Evolutionary conservation across 2,888 invertebrate species (phyloP), one percentile per base, ranked within the genome.

Genomic region (Seladonia tumulorum): DNA sequence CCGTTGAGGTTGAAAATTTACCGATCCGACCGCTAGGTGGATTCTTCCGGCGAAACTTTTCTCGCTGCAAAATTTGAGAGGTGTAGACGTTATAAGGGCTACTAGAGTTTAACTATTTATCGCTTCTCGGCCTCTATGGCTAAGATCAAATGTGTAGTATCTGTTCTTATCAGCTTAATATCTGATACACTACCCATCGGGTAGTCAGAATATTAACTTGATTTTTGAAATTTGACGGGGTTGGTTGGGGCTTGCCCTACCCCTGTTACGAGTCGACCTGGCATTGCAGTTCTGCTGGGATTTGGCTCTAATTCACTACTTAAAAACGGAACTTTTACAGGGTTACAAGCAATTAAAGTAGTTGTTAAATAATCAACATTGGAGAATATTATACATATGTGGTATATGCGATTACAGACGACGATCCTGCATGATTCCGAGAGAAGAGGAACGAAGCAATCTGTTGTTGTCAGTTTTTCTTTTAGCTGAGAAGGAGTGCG

Each of bases 161-260:
- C 75, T 80, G 81, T 81, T 81, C 81, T 81, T 81, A 81, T 81
- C 77, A 81, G 81, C 81, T 82, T 73, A 73, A 78, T 82, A 78
- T 78, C 77, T 82, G 78, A 73, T 73, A 72, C 49, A 72, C 49
- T 77, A 16, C 53, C 66, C 66, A 72, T 53, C 14, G 35, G 66
- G 72, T 25, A 72, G 42, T 81, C 22, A 77, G 72, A 73, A 81
- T 73, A 73, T 81, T 81, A 81, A 81, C 12, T 29, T 53, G 47
- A 74, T 82, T 82, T 82, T 80, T 68, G 29, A 0, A 45, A 75
- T 16, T 12, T 1, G 71, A 71, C 25, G 57, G 35, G n/a, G 49
- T 5, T n/a, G 10, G 8, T 5, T 22, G 39, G 78, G 7, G 73
- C 66, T 79, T 53, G 66, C 66, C 35, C 4, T 5, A 35, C 35